Evolutionary conservation across 2,113 vertebrate genomes (phyloP), one percentile per base, ranked within the genome.

Genomic region (Xiphophorus maculatus): DNA sequence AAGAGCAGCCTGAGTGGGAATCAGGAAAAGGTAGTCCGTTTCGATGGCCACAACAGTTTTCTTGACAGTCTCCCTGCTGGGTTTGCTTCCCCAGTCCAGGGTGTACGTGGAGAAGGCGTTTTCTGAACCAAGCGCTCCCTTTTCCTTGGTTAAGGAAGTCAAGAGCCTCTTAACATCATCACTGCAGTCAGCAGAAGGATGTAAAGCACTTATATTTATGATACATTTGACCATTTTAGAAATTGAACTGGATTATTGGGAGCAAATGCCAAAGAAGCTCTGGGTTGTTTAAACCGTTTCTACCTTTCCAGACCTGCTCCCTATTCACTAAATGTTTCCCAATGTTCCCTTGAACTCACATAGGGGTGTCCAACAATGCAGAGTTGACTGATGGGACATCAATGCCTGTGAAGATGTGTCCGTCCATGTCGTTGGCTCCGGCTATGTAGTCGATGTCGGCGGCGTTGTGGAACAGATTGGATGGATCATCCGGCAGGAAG

Each of bases 371-470:
- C 67, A 70, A 28, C 1, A 94, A 29, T 0, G 87, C 75, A 48
- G 89, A 87, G 89, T 97, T 95, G 71, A 99, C 22, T 8, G 93
- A 93, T 0, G 96, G 95, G 13, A 98, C 0, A 37, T 99, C 97
- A 0, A 96, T 0, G 0, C 74, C 84, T 0, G 94, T 93, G 27
- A 98, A 98, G 6, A 98, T 0, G 83, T 98, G 96, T 8, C 96
- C 97, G 0, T 99, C 97, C 96, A 99, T 98, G 92, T 97, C 6
- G 1, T 99, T 99, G 87, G 91, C 72, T 40, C 98, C 98, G 0
- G 83, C 94, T 0, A 98, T 51, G 90, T 97, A 97, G 88, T 98
- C 97, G 0, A 98, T 87, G 29, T 96, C 93, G 0, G 96, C 97
- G 0, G 96, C 48, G 0, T 98, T 98, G 81, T 83, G 81, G 54